phyloP scores from a whole-genome alignment of 2,113 vertebrate genomes.

The Otis tarda region DNA sequence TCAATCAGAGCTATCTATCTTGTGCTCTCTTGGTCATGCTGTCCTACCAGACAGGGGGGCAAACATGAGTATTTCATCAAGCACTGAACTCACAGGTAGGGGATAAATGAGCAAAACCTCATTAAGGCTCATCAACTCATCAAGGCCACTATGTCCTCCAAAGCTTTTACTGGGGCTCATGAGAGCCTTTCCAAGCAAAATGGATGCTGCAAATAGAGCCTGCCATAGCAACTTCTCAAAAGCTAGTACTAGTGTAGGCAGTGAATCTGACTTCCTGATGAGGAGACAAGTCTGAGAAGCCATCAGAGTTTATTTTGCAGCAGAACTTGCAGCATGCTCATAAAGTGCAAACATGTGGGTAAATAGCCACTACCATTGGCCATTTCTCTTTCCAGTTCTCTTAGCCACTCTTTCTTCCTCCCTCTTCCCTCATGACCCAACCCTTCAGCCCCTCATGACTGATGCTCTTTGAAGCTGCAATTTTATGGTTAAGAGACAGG shows the following conservation, averaged over 20 bases:
- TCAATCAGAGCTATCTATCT: background rate
- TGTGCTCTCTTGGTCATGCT: background rate
- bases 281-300: background rate
- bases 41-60: background rate
- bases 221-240: background rate
- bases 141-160: background rate
- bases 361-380: background rate
- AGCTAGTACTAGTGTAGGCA: background rate
- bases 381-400: background rate
- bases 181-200: background rate
- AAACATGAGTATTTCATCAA: constrained; percentile 25
- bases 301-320: background rate
- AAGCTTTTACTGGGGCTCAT: background rate
- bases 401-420: background rate
- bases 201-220: background rate
- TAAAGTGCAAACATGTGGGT: background rate
- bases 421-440: background rate
- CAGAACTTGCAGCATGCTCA: background rate
- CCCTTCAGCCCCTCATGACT: background rate
- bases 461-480: background rate
- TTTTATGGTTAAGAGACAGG: too few relatives aligned
- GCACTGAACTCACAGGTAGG: background rate
- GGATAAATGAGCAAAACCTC: background rate
- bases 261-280: background rate
- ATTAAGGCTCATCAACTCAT: background rate